A percentile compares a stretch with the other conserved stretches of the same genome.
phyloP scores from a whole-genome alignment of 92 coral and sea anemone genomes.

The Micromussa lordhowensis region DNA sequence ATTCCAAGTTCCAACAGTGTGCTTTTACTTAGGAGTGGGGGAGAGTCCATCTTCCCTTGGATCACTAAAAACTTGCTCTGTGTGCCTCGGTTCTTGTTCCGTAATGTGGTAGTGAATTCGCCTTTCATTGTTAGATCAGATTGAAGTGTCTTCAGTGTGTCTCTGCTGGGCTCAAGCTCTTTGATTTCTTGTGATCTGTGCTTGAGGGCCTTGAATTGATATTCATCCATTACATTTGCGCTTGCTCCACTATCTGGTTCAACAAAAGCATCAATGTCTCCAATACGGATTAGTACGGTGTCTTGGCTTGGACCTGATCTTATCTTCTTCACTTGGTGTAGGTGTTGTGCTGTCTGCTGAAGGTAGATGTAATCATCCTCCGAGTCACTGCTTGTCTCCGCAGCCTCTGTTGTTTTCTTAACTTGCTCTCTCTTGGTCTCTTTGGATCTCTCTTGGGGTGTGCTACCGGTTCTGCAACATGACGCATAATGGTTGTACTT shows the following conservation, averaged over 20 bases:
- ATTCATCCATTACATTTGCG: too few relatives aligned
- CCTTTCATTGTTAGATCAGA: conserved; percentile 67
- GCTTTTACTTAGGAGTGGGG: too few relatives aligned
- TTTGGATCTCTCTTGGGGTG: too few relatives aligned
- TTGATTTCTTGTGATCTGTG: conserved; percentile 54
- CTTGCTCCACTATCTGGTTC: too few relatives aligned
- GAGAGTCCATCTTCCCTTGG: too few relatives aligned
- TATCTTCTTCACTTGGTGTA: conserved; percentile 34
- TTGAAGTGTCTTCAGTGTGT: conserved; percentile 48
- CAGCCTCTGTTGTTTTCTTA: conserved; percentile 41
- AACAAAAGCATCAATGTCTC: conserved; percentile 42
- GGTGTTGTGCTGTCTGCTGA: conserved; percentile 41
- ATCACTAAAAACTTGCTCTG: too few relatives aligned
- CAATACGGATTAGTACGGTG: conserved; percentile 64
- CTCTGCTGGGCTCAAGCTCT: conserved; percentile 25
- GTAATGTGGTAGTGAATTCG: conserved; percentile 45
- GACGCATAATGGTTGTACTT: conserved; percentile 64
- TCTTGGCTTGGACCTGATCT: too few relatives aligned
- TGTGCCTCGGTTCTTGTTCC: conserved; percentile 49
- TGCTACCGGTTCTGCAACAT: conserved; percentile 37
- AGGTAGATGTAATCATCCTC: conserved; percentile 49
- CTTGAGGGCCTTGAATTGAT: too few relatives aligned
- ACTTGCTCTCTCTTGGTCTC: too few relatives aligned
- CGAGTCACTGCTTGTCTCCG: conserved; percentile 41
- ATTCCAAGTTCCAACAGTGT: too few relatives aligned